phyloP scores from a whole-genome alignment of 2,113 vertebrate species.

The Chiloscyllium plagiosum region DNA sequence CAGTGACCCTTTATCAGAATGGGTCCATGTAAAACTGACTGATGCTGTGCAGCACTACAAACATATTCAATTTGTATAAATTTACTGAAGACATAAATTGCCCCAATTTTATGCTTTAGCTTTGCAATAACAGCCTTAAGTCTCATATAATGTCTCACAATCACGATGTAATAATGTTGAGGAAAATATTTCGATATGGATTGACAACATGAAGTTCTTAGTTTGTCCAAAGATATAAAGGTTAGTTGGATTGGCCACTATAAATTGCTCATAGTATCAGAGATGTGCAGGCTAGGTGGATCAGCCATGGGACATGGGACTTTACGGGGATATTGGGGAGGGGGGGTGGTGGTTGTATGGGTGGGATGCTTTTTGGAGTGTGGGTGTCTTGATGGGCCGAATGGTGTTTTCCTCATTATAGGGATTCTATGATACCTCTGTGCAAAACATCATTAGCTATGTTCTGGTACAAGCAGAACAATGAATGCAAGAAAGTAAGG shows the following conservation, averaged over 20 bases:
- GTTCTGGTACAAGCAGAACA: neutral
- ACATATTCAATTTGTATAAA: neutral
- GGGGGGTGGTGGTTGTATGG: too few species aligned
- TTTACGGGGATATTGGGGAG: too few species aligned
- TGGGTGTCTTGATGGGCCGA: too few species aligned
- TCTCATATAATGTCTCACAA: neutral
- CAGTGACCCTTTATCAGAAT: too few species aligned
- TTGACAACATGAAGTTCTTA: neutral
- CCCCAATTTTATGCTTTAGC: neutral
- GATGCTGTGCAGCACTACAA: neutral
- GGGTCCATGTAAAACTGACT: neutral
- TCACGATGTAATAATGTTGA: neutral
- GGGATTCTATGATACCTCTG: too few species aligned
- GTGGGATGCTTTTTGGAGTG: too few species aligned
- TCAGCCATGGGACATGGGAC: too few species aligned
- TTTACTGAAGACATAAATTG: neutral
- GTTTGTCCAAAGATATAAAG: neutral
- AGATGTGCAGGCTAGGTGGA: too few species aligned
- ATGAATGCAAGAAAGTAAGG: neutral
- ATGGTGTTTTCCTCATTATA: too few species aligned
- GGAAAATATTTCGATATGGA: neutral
- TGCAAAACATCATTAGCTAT: neutral
- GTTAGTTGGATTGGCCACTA: too few species aligned
- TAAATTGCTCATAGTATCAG: too few species aligned
- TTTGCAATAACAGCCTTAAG: neutral